Evolutionary conservation across 2,888 invertebrate species (phyloP).

Genomic region (Chaetogeoica ovagalla): DNA sequence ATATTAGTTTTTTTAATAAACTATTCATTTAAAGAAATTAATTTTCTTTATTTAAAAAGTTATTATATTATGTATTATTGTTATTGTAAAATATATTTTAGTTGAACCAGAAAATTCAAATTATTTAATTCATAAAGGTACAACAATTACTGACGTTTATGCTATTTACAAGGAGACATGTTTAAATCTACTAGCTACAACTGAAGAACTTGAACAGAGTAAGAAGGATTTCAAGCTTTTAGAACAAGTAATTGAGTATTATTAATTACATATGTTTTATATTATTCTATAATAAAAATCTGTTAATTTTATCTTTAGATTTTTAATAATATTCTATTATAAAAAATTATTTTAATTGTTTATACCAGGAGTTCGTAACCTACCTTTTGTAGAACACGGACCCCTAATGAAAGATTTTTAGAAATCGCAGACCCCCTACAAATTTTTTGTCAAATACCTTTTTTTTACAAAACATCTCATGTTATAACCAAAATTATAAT

Average conservation of each 20-base stretch:
- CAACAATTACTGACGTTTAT: slow-evolving; percentile 48
- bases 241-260: slow-evolving; percentile 25
- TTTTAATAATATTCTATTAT: too few relatives aligned
- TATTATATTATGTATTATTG: not conserved
- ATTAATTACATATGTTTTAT: not conserved
- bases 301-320: not conserved
- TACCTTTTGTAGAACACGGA: too few relatives aligned
- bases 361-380: too few relatives aligned
- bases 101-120: slow-evolving; percentile 15
- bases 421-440: too few relatives aligned
- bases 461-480: too few relatives aligned
- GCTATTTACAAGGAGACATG: slow-evolving; percentile 39
- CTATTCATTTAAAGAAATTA: too few relatives aligned
- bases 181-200: slow-evolving; percentile 18
- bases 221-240: slow-evolving; percentile 25
- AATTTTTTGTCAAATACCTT: too few relatives aligned
- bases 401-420: too few relatives aligned
- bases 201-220: slow-evolving; percentile 27
- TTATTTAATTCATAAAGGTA: slow-evolving; percentile 26
- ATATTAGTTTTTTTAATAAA: too few relatives aligned
- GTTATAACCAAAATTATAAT: too few relatives aligned
- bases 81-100: slow-evolving; percentile 11
- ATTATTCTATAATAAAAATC: not conserved
- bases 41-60: too few relatives aligned
- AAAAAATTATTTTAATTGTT: too few relatives aligned